phyloP scores from a whole-genome alignment of 2,797 vertebrate species.

The Strix occidentalis region DNA sequence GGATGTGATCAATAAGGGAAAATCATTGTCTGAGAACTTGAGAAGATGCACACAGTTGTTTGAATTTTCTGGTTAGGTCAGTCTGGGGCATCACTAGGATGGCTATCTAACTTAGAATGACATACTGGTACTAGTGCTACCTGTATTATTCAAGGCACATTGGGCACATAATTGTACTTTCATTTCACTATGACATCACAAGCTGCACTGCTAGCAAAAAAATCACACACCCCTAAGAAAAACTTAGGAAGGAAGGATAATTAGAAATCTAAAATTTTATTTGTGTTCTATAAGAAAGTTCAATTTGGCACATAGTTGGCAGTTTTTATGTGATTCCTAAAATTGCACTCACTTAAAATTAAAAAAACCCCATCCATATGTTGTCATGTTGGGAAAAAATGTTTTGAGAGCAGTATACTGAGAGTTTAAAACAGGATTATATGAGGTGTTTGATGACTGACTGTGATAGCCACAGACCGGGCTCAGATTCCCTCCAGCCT shows the following conservation, averaged over 20 bases:
- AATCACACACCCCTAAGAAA: slow-evolving; percentile 45
- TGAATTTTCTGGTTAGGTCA: slow-evolving; percentile 22
- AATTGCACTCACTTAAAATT: background rate
- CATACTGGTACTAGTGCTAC: slow-evolving; percentile 63
- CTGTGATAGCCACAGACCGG: background rate
- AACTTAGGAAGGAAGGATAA: slow-evolving; percentile 9
- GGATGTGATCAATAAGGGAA: background rate
- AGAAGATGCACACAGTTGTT: slow-evolving; percentile 9
- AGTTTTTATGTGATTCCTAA: slow-evolving; percentile 11
- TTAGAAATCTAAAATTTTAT: slow-evolving; percentile 46
- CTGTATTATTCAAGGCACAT: slow-evolving; percentile 78
- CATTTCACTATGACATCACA: slow-evolving; percentile 74
- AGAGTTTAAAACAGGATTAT: background rate
- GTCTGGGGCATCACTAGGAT: slow-evolving; percentile 33
- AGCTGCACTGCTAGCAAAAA: slow-evolving; percentile 60
- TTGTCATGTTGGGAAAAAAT: background rate
- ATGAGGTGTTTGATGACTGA: background rate
- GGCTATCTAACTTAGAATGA: slow-evolving; percentile 64
- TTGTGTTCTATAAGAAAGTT: slow-evolving; percentile 21
- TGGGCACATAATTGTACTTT: slow-evolving; percentile 72
- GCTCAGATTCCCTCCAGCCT: background rate
- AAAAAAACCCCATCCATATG: background rate
- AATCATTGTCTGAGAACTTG: background rate
- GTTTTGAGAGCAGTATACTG: background rate
- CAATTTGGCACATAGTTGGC: slow-evolving; percentile 42